phyloP scores from a whole-genome alignment of 1,140 invertebrate species.

The Pseudomyrmex concolor region DNA sequence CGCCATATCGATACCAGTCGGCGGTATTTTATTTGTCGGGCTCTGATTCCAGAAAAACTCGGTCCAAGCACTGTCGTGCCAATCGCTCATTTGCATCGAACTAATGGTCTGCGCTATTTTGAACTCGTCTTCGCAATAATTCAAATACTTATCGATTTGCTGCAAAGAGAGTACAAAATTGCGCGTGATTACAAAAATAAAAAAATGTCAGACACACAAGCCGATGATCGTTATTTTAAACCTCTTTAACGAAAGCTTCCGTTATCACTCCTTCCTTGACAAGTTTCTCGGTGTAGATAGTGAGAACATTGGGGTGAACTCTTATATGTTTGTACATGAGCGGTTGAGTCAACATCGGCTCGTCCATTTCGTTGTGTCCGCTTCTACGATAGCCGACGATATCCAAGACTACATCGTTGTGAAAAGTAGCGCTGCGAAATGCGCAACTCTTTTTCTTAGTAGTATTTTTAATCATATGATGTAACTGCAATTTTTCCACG shows the following conservation, averaged over 20 bases:
- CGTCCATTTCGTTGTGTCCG: slow-evolving; percentile 97
- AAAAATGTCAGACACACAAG: neutral
- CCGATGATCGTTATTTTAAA: slow-evolving; percentile 74
- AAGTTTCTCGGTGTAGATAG: slow-evolving; percentile 91
- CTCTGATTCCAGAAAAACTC: slow-evolving; percentile 86
- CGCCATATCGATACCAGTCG: slow-evolving; percentile 69
- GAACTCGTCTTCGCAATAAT: slow-evolving; percentile 90
- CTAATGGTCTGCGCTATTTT: slow-evolving; percentile 89
- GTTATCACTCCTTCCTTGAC: slow-evolving; percentile 90
- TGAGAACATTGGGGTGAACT: slow-evolving; percentile 87
- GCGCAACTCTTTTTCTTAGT: neutral
- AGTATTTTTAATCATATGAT: neutral
- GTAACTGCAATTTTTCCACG: neutral
- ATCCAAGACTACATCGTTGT: slow-evolving; percentile 96
- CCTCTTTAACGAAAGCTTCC: slow-evolving; percentile 88
- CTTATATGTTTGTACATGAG: slow-evolving; percentile 96
- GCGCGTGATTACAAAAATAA: slow-evolving; percentile 69
- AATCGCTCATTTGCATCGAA: slow-evolving; percentile 90
- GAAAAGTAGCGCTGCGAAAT: slow-evolving; percentile 88
- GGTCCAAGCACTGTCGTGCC: slow-evolving; percentile 95
- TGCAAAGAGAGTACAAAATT: slow-evolving; percentile 72
- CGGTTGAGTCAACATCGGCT: slow-evolving; percentile 97
- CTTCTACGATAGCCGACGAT: slow-evolving; percentile 94
- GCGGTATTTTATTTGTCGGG: slow-evolving; percentile 85
- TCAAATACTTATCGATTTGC: slow-evolving; percentile 79